phyloP scores from a whole-genome alignment of 1,140 invertebrate species.

The Formica selysi region DNA sequence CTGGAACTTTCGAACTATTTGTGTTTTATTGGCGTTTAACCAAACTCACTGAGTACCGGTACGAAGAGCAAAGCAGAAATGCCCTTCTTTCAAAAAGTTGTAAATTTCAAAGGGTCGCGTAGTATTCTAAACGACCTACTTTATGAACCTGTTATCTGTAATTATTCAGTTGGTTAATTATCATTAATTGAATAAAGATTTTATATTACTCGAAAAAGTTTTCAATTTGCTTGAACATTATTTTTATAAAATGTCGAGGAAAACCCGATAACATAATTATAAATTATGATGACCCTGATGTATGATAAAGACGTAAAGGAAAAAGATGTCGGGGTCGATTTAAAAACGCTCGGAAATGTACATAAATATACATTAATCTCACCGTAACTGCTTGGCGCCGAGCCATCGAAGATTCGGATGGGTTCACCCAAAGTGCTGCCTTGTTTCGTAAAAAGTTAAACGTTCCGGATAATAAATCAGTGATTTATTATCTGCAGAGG shows the following conservation, averaged over 20 bases:
- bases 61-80: constrained; percentile 45
- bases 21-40: constrained; percentile 51
- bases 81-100: constrained; percentile 40
- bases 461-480: constrained; percentile 50
- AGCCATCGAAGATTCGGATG: constrained; percentile 33
- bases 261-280: constrained; percentile 18
- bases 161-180: constrained; percentile 27
- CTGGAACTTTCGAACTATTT: constrained; percentile 62
- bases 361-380: constrained; percentile 51
- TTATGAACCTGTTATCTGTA: constrained; percentile 12
- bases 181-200: constrained; percentile 11
- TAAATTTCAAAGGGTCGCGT: constrained; percentile 8
- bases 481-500: constrained; percentile 36
- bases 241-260: not conserved
- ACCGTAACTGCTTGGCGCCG: constrained; percentile 38
- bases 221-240: constrained; percentile 26
- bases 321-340: constrained; percentile 7
- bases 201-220: constrained; percentile 31
- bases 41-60: not conserved
- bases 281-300: not conserved
- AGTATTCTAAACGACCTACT: constrained; percentile 41
- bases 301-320: not conserved
- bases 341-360: constrained; percentile 46
- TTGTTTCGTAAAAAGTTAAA: constrained; percentile 43
- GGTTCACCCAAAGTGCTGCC: constrained; percentile 37